Percentiles rank a stretch among this genome's conserved stretches.
These are phyloP conservation scores for Latheticus oryzae DNA, from an alignment of 2,888 invertebrate species.

Conservation along the genomic window DNA sequence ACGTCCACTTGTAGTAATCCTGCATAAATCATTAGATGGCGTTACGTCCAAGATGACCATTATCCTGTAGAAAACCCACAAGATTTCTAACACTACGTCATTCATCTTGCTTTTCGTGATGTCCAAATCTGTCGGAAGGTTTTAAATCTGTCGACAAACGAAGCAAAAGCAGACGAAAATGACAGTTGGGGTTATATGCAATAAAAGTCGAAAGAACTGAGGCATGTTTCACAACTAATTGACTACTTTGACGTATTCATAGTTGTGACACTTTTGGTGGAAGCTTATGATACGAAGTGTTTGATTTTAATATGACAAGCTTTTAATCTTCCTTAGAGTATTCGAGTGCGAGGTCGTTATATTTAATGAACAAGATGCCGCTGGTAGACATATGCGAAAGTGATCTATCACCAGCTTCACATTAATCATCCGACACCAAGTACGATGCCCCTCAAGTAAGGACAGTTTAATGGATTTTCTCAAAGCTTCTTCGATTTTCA, in stretches of 20 bases:
- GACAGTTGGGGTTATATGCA: no score
- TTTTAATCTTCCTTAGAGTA: conserved; percentile 40
- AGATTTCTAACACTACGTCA: conserved; percentile 39
- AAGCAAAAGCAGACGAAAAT: no score
- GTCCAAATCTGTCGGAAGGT: conserved; percentile 37
- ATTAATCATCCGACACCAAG: conserved; percentile 55
- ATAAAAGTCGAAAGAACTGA: no score
- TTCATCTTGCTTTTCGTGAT: conserved; percentile 49
- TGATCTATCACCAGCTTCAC: conserved; percentile 54
- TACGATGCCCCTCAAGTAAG: conserved; percentile 48
- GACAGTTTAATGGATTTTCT: conserved; percentile 53
- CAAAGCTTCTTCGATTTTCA: conserved; percentile 39
- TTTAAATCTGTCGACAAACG: conserved; percentile 28
- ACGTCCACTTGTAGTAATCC: conserved; percentile 49
- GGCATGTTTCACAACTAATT: no score
- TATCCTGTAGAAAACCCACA: conserved; percentile 50
- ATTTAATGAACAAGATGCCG: conserved; percentile 56
- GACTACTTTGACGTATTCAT: conserved; percentile 2
- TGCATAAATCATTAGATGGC: conserved; percentile 55
- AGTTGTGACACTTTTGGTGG: not conserved
- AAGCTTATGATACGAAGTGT: conserved; percentile 14
- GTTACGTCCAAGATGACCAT: conserved; percentile 53
- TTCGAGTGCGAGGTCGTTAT: conserved; percentile 47
- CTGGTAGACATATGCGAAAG: conserved; percentile 53
- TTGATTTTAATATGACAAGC: conserved; percentile 43